Percentiles rank a stretch among this genome's conserved stretches.
These are phyloP conservation scores for Ornithoptera priamus DNA, from an alignment of 2,888 invertebrate genomes.

Conservation along the genomic window DNA sequence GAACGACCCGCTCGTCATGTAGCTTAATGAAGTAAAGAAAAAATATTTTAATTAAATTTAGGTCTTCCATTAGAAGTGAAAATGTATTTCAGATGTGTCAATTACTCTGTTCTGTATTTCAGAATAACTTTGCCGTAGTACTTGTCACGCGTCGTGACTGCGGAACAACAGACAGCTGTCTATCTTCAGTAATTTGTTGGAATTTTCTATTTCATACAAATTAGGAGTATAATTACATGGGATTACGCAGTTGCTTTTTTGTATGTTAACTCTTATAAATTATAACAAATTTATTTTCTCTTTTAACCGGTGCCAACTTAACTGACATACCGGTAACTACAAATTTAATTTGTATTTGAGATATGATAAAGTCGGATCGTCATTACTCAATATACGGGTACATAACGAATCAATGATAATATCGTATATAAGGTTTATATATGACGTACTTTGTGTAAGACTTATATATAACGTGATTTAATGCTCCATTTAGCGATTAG, in stretches of 20 bases:
- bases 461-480: background rate
- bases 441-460: background rate
- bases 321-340: background rate
- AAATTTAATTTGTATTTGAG: background rate
- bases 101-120: conserved; percentile 6
- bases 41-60: background rate
- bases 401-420: background rate
- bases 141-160: conserved; percentile 2
- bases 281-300: background rate
- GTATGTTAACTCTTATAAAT: background rate
- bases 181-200: conserved; percentile 3
- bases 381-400: background rate
- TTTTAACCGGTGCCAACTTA: background rate
- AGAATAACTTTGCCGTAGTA: background rate
- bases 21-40: no score
- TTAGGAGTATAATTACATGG: background rate
- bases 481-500: conserved; percentile 2
- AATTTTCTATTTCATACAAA: background rate
- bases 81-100: conserved; percentile 5
- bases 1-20: no score
- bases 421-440: background rate
- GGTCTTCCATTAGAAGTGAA: conserved; percentile 1
- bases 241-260: background rate
- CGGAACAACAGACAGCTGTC: conserved; percentile 21
- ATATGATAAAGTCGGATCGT: background rate